Percentiles rank a stretch among this genome's conserved stretches.
These are phyloP conservation scores for Eurystomus glaucurus DNA, from an alignment of 2,797 vertebrate species.

Conservation along the genomic window DNA sequence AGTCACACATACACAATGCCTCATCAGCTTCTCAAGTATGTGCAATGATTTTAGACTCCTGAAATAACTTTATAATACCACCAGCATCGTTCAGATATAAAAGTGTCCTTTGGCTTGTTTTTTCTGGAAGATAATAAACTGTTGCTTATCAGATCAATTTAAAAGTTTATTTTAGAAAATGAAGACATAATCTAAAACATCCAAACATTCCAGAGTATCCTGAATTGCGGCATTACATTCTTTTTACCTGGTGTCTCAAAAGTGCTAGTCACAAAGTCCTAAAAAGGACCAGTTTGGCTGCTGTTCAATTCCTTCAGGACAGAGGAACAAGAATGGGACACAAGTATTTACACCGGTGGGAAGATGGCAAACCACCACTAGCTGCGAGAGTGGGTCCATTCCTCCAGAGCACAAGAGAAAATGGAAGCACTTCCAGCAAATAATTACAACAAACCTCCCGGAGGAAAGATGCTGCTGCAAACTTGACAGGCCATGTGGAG, in stretches of 20 bases:
- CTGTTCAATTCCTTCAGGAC: not conserved
- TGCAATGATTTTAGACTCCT: not conserved
- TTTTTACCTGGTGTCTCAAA: not conserved
- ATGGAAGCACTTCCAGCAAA: not conserved
- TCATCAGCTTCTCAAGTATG: not conserved
- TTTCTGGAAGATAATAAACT: not conserved
- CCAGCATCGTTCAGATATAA: not conserved
- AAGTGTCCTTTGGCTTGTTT: not conserved
- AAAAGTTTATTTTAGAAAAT: not conserved
- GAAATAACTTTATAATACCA: not conserved
- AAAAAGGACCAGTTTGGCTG: not conserved
- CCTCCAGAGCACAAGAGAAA: fast-evolving
- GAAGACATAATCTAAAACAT: not conserved
- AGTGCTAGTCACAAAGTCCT: not conserved
- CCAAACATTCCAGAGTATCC: not conserved
- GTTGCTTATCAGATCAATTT: not conserved
- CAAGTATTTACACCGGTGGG: not conserved
- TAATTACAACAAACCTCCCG: not conserved
- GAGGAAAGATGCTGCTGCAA: not conserved
- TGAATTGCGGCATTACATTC: not conserved
- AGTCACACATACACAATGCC: not conserved
- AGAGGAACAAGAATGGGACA: fast-evolving
- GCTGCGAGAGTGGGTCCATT: not conserved
- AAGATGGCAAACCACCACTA: not conserved
- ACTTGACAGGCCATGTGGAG: fast-evolving